Conservation (phyloP, 92 coral and sea anemone species). For the Micromussa lordhowensis region DNA sequence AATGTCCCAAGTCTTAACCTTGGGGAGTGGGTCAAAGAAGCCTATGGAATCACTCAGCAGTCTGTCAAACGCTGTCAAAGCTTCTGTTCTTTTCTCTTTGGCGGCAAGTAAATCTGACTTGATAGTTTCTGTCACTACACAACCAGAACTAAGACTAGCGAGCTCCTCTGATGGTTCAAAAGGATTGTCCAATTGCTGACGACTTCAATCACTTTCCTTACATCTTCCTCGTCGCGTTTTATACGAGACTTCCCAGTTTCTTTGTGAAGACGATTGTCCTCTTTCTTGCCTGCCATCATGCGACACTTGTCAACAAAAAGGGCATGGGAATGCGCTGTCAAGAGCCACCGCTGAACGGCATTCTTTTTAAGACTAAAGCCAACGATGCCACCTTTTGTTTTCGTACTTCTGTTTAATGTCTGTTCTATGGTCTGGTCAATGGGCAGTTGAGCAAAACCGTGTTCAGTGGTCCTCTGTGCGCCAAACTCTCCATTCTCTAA, state of each 20-base stretch:
- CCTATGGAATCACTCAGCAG: constrained; percentile 27
- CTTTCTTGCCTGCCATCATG: constrained; percentile 28
- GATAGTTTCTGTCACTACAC: constrained; percentile 38
- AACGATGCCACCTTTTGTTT: too few relatives aligned
- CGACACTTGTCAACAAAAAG: constrained; percentile 64
- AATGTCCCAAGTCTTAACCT: constrained; percentile 54
- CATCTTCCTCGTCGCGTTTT: too few relatives aligned
- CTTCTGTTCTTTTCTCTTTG: constrained; percentile 28
- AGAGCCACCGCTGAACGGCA: background rate
- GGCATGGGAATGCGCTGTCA: constrained; percentile 49
- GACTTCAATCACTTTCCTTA: too few relatives aligned
- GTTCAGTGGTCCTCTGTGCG: constrained; percentile 51
- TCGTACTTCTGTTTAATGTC: background rate
- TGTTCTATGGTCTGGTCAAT: background rate
- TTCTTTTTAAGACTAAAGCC: too few relatives aligned
- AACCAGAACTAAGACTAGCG: too few relatives aligned
- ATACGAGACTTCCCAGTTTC: too few relatives aligned
- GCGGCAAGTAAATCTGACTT: constrained; percentile 43
- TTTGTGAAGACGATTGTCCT: background rate
- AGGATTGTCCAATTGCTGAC: too few relatives aligned
- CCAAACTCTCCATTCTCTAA: constrained; percentile 64
- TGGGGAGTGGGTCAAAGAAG: constrained; percentile 47
- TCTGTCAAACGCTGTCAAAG: constrained; percentile 45
- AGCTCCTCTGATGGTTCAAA: too few relatives aligned
- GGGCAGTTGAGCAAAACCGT: constrained; percentile 41